Base-by-base conservation (phyloP, 2,113 vertebrate genomes). In the Gallinago media region DNA sequence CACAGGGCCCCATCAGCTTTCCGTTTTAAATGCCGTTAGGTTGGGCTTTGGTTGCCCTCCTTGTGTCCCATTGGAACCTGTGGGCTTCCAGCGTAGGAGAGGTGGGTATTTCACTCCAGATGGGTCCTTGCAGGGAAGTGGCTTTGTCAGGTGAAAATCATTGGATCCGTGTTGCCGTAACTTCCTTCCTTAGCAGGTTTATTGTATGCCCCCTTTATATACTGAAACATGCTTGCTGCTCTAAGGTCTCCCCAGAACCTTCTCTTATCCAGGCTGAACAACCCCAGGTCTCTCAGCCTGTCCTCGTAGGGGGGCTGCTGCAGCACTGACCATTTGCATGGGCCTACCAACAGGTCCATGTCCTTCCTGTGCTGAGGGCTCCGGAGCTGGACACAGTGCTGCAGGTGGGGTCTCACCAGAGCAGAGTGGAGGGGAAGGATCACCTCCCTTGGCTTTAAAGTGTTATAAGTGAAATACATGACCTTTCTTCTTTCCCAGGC, bases 401-500 rank as follows among this genome's bases (percentile, higher is more conserved):
- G 7, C 47, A 63, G 58, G 7, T 55, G 63, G 44, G 12, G 10
- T 87, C 50, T 62, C 44, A 47, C 9, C 5, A 70, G 68, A 59
- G 22, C 5, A 2, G 44, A 72, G 25, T 0, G 26, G 42, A 61
- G 23, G 12, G 11, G 11, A 1, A 56, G 34, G 76, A 80, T 40
- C 47, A n/a, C 15, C 26, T 47, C 68, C 32, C 40, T 66, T 8
- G 4, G 12, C 3, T 97, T 49, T 31, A 12, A 26, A n/a, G 4
- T 15, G 2, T 54, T 65, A 5, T 58, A 78, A 92, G 55, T 73
- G 26, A 75, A 67, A 67, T 44, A 26, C 1, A 0, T 52, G 25
- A 21, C 63, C 55, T 90, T 31, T 73, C 19, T 94, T 92, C 38
- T 89, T 15, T 90, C 78, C n/a, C 72, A 98, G 98, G 88, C 80